Conservation (phyloP, 2,888 invertebrate genomes). For the Bombyx huttoni region DNA sequence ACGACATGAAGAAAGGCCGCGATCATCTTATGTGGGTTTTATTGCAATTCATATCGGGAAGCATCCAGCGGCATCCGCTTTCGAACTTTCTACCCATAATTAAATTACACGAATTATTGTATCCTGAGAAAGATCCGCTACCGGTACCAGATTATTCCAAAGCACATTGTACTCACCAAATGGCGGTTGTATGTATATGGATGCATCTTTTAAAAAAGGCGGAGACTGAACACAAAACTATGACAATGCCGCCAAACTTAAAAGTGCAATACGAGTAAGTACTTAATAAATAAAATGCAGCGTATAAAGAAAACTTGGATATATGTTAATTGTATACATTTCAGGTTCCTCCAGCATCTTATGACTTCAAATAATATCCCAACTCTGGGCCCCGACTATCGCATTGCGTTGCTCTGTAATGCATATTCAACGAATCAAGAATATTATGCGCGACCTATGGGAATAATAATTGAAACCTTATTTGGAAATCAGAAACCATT, state of each 20-base stretch:
- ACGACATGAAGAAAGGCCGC: constrained; percentile 89
- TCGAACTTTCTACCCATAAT: constrained; percentile 92
- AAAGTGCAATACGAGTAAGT: constrained; percentile 87
- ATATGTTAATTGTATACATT: constrained; percentile 12
- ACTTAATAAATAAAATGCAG: not conserved
- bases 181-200: constrained; percentile 98
- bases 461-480: constrained; percentile 89
- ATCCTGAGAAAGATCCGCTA: constrained; percentile 91
- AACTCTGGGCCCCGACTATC: constrained; percentile 86
- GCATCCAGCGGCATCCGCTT: constrained; percentile 92
- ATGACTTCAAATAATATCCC: constrained; percentile 80
- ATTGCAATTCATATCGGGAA: constrained; percentile 96
- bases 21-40: constrained; percentile 99
- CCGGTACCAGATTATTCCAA: constrained; percentile 91
- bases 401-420: constrained; percentile 93
- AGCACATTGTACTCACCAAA: constrained; percentile 88
- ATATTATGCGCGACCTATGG: constrained; percentile 92
- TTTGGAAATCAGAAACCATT: constrained; percentile 77
- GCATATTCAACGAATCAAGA: constrained; percentile 96
- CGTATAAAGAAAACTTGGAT: not conserved
- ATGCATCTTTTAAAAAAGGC: constrained; percentile 96
- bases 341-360: constrained; percentile 87
- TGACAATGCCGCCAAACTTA: constrained; percentile 85
- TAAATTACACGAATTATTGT: constrained; percentile 91
- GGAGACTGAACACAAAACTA: constrained; percentile 85